Percentiles rank a stretch among this genome's conserved stretches.
Evolutionary conservation across 2,113 vertebrate genomes (phyloP).

Genomic region (Urocolius indicus): DNA sequence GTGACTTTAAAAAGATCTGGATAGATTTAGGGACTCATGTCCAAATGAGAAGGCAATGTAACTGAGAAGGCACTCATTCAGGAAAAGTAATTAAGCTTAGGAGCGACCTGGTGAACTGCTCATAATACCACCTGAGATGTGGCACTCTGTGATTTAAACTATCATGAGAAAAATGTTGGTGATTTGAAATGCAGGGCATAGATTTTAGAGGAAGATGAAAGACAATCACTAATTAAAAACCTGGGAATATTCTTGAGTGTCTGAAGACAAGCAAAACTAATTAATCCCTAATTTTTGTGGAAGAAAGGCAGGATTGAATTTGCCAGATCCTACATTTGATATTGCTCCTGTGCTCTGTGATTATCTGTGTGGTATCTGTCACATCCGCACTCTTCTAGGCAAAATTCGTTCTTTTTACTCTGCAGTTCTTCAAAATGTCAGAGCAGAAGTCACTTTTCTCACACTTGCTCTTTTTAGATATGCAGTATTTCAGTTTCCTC

Average conservation of each 20-base stretch:
- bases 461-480: slow-evolving; percentile 55
- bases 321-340: background rate
- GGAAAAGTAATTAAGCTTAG: background rate
- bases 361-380: too few relatives aligned
- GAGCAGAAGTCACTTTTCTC: slow-evolving; percentile 50
- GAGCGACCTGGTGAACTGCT: background rate
- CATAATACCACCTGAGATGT: background rate
- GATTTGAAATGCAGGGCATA: background rate
- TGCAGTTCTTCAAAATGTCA: slow-evolving; percentile 26
- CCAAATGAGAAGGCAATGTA: background rate
- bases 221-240: background rate
- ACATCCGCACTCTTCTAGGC: background rate
- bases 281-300: background rate
- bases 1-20: background rate
- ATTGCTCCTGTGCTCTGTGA: background rate
- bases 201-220: background rate
- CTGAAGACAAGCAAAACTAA: background rate
- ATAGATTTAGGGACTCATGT: background rate
- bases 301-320: background rate
- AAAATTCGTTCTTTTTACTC: background rate
- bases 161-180: background rate
- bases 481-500: slow-evolving; percentile 8
- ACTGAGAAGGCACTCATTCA: background rate
- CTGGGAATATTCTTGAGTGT: background rate
- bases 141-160: background rate